Evolutionary conservation across 2,888 invertebrate genomes (phyloP), one percentile per base, ranked within the genome.

Genomic region (Sesia apiformis): DNA sequence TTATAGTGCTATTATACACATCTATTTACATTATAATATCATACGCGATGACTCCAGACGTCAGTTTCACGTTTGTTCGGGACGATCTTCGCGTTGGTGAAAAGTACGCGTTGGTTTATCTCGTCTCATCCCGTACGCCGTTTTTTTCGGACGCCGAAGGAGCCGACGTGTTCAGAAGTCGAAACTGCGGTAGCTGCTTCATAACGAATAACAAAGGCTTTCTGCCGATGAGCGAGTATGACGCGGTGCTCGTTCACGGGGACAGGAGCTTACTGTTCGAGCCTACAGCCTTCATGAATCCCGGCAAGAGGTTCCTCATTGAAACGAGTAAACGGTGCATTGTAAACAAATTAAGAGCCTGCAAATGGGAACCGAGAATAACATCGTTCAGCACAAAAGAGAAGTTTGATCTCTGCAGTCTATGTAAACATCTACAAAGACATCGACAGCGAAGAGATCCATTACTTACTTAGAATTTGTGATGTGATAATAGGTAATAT

Each of bases 201-300:
- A 59, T 83, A 40, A 82, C 83, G 0, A 81, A 81, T 57, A 81
- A 83, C 59, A 71, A 60, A 53, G 82, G 79, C 0, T 78, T 83
- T 54, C 56, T 81, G 5, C 81, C 82, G 5, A 59, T 75, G 57
- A 65, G 66, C 53, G 76, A 78, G 56, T 84, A 71, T 58, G 82
- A 84, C 51, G 83, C 82, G 0, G 60, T 83, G 0, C 57, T 83
- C 0, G 60, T 74, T 1, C 56, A 64, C 39, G 74, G 72, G 3
- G 65, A 70, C 3, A 57, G 57, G 6, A 64, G 54, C 39, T 46
- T 67, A 7, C 54, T 75, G 8, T 57, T 61, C 2, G 65, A 69
- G 7, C 55, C 69, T 0, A 59, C 63, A n/a, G 70, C 72, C 0
- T 63, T 62, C 56, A 71, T 72, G 70, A 65, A 75, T n/a, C 76